A percentile compares a stretch with the other conserved stretches of the same genome.
phyloP scores from a whole-genome alignment of 1,140 invertebrate species.

The Listronotus bonariensis region DNA sequence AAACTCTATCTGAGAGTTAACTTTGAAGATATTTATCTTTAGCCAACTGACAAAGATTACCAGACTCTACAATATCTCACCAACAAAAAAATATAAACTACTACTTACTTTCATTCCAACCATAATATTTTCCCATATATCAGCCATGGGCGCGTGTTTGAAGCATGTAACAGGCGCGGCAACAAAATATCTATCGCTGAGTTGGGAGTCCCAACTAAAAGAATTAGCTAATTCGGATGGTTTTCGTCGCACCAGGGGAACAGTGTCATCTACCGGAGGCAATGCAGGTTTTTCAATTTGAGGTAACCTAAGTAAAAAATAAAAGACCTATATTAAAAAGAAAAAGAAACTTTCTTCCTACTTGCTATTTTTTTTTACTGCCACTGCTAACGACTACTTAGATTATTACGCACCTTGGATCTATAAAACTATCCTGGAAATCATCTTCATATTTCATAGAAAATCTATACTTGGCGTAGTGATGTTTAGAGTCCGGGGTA shows the following conservation, averaged over 20 bases:
- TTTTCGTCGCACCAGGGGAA: constrained; percentile 59
- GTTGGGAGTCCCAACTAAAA: constrained; percentile 82
- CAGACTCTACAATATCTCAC: no score
- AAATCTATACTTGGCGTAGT: constrained; percentile 53
- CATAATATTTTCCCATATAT: constrained; percentile 92
- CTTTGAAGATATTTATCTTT: no score
- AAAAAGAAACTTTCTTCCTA: no score
- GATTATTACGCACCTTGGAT: constrained; percentile 47
- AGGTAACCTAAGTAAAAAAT: constrained; percentile 19
- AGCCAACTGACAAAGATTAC: no score
- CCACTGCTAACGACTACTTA: no score
- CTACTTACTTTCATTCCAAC: constrained; percentile 82
- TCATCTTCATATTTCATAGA: constrained; percentile 52
- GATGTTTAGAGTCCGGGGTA: constrained; percentile 52
- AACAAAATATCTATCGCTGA: constrained; percentile 75
- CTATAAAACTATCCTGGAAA: constrained; percentile 55
- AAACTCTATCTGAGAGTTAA: no score
- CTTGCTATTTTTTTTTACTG: no score
- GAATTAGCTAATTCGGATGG: constrained; percentile 68
- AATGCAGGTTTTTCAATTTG: constrained; percentile 40
- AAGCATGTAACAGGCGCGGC: constrained; percentile 90
- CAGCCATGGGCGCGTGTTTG: constrained; percentile 86
- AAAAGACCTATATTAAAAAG: neutral
- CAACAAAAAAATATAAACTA: no score
- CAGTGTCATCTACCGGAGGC: constrained; percentile 56